These are phyloP conservation scores for Diceros bicornis DNA, from an alignment of 2,797 vertebrate genomes.

Conservation along the genomic window DNA sequence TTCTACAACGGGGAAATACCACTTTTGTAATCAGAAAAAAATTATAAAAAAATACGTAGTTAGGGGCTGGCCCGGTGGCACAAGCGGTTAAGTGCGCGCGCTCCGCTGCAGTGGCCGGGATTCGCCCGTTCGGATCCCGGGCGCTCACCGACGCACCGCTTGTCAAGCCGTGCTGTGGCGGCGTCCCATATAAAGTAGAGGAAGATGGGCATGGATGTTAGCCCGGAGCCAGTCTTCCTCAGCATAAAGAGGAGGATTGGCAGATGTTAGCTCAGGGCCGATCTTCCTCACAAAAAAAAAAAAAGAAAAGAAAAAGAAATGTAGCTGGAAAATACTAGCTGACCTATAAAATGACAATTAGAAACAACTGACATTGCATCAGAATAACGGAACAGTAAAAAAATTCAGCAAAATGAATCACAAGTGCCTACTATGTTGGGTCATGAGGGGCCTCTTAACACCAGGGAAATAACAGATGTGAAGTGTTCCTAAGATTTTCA, in stretches of 20 bases:
- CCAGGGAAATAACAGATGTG: not conserved
- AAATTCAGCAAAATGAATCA: not conserved
- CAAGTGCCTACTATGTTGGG: not conserved
- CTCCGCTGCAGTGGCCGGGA: no score
- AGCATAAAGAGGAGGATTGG: no score
- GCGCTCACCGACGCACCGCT: no score
- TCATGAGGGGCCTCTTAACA: not conserved
- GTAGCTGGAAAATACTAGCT: conserved; percentile 27
- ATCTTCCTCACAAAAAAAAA: no score
- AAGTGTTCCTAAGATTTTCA: not conserved
- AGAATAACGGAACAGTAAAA: not conserved
- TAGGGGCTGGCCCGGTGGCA: not conserved
- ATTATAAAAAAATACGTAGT: conserved; percentile 38
- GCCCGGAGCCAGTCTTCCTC: no score
- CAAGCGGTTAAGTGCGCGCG: no score
- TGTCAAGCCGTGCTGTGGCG: no score
- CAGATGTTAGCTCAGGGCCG: no score
- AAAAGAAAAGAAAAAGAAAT: not conserved
- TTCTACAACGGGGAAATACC: not conserved
- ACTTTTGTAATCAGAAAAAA: conserved; percentile 53
- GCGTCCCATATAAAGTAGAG: no score
- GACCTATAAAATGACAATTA: conserved; percentile 13
- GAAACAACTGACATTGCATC: conserved; percentile 10
- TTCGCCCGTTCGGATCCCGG: no score
- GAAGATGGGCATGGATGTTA: no score